phyloP scores from a whole-genome alignment of 2,888 invertebrate species.

The Xanthia icteritia region DNA sequence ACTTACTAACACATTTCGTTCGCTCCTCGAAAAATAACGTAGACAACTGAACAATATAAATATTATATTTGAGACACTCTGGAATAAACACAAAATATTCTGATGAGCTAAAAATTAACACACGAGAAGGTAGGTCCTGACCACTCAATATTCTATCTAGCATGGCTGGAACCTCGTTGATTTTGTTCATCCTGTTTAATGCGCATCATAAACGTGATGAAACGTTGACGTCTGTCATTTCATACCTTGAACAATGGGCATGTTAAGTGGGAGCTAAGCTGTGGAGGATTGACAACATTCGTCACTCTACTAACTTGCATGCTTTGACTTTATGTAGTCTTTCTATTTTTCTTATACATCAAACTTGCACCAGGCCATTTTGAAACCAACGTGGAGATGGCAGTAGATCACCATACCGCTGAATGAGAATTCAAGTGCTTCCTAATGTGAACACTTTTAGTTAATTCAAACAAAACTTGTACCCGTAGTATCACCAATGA shows the following conservation, averaged over 20 bases:
- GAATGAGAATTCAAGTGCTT: no score
- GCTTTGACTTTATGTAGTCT: not conserved
- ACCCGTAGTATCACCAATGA: no score
- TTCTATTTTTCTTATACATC: no score
- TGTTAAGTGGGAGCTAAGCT: constrained; percentile 32
- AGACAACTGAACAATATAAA: constrained; percentile 18
- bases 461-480: no score
- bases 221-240: constrained; percentile 37
- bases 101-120: constrained; percentile 34
- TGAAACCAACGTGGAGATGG: no score
- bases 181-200: constrained; percentile 59
- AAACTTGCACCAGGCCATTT: no score
- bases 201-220: constrained; percentile 55
- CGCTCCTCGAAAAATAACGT: constrained; percentile 13
- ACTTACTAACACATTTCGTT: constrained; percentile 18
- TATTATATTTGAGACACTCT: constrained; percentile 23
- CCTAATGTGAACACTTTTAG: no score
- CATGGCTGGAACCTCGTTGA: constrained; percentile 38
- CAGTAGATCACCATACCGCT: no score
- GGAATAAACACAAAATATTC: constrained; percentile 39
- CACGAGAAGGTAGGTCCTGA: constrained; percentile 5
- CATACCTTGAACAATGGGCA: constrained; percentile 29
- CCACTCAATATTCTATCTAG: constrained; percentile 60
- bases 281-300: not conserved
- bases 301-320: not conserved